A percentile compares a stretch with the other conserved stretches of the same genome.
These are phyloP conservation scores for Pristionchus pacificus DNA, from an alignment of 1,140 invertebrate species.

Conservation along the genomic window DNA sequence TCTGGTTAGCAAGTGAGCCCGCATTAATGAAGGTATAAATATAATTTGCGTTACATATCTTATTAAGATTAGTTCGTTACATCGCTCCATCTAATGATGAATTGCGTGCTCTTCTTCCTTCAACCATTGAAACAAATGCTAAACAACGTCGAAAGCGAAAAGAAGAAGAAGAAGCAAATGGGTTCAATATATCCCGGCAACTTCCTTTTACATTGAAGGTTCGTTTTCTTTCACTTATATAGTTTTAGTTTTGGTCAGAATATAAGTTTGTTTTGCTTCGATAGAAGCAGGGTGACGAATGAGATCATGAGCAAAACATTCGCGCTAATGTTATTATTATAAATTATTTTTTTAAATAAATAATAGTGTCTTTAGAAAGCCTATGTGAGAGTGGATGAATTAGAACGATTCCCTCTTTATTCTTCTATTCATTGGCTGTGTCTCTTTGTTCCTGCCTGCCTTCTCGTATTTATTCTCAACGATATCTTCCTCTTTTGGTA, in stretches of 20 bases:
- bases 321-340: too few species aligned
- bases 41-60: not conserved
- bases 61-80: constrained; percentile 23
- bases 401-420: constrained; percentile 25
- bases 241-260: too few species aligned
- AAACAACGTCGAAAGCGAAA: constrained; percentile 16
- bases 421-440: constrained; percentile 24
- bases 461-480: constrained; percentile 8
- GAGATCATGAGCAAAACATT: too few species aligned
- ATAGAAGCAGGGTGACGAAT: too few species aligned
- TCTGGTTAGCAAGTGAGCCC: not conserved
- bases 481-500: constrained; percentile 21
- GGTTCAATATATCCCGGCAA: constrained; percentile 26
- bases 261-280: too few species aligned
- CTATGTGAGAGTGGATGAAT: constrained; percentile 12
- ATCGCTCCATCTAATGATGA: constrained; percentile 29
- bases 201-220: constrained; percentile 15
- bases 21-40: constrained; percentile 7
- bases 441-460: constrained; percentile 20
- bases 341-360: not conserved
- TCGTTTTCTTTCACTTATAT: too few species aligned
- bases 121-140: constrained; percentile 14
- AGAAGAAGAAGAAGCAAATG: constrained; percentile 26
- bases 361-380: not conserved
- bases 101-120: constrained; percentile 19